A percentile compares a stretch with the other conserved stretches of the same genome.
These are phyloP conservation scores for Nymphicus hollandicus DNA, from an alignment of 2,113 vertebrate species.

Conservation along the genomic window DNA sequence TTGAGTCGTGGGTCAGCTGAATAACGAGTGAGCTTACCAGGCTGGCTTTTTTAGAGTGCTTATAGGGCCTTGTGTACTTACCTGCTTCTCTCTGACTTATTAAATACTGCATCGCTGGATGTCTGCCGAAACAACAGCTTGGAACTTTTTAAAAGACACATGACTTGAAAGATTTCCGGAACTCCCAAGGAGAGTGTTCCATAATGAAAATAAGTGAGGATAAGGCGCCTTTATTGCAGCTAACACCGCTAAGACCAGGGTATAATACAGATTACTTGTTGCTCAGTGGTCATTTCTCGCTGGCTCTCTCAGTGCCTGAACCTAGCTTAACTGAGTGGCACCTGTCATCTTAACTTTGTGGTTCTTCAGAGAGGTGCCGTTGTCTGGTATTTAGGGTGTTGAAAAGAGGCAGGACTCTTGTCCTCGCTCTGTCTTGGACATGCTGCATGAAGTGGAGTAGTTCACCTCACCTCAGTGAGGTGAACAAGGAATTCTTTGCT, in stretches of 20 bases:
- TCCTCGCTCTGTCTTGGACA: not conserved
- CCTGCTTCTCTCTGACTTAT: not conserved
- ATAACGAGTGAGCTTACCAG: slow-evolving; percentile 38
- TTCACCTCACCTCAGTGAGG: not conserved
- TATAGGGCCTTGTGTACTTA: slow-evolving; percentile 11
- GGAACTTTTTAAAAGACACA: not conserved
- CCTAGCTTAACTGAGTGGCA: not conserved
- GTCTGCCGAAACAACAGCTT: not conserved
- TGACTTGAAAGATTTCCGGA: not conserved
- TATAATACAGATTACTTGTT: not conserved
- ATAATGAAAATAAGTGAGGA: not conserved
- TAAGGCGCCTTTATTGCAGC: not conserved
- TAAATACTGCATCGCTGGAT: not conserved
- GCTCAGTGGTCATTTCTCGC: not conserved
- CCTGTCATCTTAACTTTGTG: not conserved
- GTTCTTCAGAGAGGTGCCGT: not conserved
- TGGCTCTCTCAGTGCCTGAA: not conserved
- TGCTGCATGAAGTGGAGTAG: not conserved
- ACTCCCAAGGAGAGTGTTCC: not conserved
- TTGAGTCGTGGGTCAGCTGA: slow-evolving; percentile 46
- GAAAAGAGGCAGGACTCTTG: not conserved
- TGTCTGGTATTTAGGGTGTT: not conserved
- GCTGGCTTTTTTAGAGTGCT: not conserved
- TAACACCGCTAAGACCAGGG: not conserved
- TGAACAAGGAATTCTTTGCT: too few species aligned